Percentiles rank a stretch among this genome's conserved stretches.
Evolutionary conservation across 2,113 vertebrate species (phyloP).

Genomic region (Hemibagrus wyckioides): DNA sequence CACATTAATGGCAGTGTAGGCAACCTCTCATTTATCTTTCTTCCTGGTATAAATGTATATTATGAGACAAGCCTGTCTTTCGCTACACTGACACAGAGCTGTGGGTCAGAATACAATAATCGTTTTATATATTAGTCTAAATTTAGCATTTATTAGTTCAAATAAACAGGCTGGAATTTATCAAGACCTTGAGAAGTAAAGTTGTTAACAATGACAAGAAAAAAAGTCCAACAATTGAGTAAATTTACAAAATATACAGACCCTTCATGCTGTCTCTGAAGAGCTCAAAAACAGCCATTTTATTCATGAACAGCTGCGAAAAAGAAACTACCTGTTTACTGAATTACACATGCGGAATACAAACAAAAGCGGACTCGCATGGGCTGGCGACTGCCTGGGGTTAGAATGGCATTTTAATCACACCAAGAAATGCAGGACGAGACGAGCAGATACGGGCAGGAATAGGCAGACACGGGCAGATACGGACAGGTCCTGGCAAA

Average conservation of each 20-base stretch:
- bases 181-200: neutral
- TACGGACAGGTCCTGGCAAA: neutral
- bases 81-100: too few relatives aligned
- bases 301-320: conserved; percentile 6
- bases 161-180: neutral
- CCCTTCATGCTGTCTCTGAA: neutral
- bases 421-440: conserved; percentile 25
- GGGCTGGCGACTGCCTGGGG: conserved; percentile 16
- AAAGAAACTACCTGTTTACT: conserved; percentile 34
- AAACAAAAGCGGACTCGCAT: conserved; percentile 22
- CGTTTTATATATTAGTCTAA: neutral
- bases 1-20: neutral
- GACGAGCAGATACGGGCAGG: neutral
- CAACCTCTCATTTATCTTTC: neutral
- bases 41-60: neutral
- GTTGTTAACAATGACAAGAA: neutral
- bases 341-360: conserved; percentile 21
- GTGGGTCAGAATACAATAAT: neutral
- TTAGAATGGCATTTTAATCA: conserved; percentile 55
- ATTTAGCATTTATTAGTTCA: neutral
- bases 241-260: neutral
- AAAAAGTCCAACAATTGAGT: too few relatives aligned
- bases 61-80: neutral
- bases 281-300: conserved; percentile 15
- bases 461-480: neutral